A percentile compares a stretch with the other conserved stretches of the same genome.
Evolutionary conservation across 2,888 invertebrate species (phyloP).

Genomic region (Amiota mariae): DNA sequence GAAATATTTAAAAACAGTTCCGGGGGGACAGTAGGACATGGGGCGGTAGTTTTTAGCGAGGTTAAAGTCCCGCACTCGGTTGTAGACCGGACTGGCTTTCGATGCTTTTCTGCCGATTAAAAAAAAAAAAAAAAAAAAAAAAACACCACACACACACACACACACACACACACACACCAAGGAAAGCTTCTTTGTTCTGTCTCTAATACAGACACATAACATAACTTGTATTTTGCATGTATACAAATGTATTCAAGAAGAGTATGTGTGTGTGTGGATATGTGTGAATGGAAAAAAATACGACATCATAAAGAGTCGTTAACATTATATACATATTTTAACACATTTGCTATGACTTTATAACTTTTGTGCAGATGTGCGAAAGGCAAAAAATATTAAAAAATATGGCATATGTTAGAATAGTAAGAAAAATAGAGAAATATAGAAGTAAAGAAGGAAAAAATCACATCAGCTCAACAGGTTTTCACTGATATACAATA

Average conservation of each 20-base stretch:
- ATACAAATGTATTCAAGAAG: too few species aligned
- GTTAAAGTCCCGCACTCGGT: too few species aligned
- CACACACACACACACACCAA: background rate
- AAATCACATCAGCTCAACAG: too few species aligned
- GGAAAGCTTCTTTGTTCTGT: background rate
- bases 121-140: too few species aligned
- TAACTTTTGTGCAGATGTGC: background rate
- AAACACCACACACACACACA: background rate
- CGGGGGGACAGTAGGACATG: too few species aligned
- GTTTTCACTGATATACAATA: constrained; percentile 3
- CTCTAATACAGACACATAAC: background rate
- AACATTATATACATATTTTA: constrained; percentile 30
- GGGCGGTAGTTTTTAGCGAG: too few species aligned
- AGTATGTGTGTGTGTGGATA: background rate
- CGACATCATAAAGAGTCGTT: constrained; percentile 26
- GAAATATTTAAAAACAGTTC: too few species aligned
- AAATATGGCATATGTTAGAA: too few species aligned
- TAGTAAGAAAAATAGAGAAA: background rate
- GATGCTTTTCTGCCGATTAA: too few species aligned
- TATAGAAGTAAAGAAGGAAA: too few species aligned
- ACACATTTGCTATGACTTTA: constrained; percentile 28
- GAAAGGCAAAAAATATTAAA: too few species aligned
- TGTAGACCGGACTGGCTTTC: too few species aligned
- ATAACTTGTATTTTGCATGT: background rate
- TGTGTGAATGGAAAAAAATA: constrained; percentile 6